Base-by-base conservation (phyloP, 2,113 vertebrate genomes). In the Urocitellus parryii region DNA sequence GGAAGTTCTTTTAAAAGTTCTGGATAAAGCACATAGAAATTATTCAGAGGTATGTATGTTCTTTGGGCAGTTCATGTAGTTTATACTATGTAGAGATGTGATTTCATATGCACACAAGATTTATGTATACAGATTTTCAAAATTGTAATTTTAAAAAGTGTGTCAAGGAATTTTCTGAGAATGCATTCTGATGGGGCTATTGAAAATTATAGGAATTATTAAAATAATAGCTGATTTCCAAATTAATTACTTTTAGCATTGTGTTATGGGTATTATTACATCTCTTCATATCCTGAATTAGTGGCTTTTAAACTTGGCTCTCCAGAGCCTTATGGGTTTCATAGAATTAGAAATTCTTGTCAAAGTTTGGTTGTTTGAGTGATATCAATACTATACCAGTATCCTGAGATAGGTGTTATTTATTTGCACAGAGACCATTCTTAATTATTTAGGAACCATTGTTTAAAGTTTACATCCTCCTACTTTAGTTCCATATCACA, bases 1-100 rank as follows among this genome's bases (percentile, higher is more conserved):
- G 24, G 99, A 99, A 37, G 99, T 99, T 63, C 98, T 99, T 34
- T 97, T 99, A 81, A 99, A 99, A 96, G 99, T 99, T 94, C 98
- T 99, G 98, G 99, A 99, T 97, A 99, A 99, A 98, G 98, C 99
- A 42, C 99, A 99, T 83, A 99, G 99, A 95, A 99, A 99, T 97
- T 99, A 99, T 90, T 99, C 99, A 39, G 99, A 99, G 99, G 99
- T 99, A 78, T 83, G 98, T 98, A 70, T 97, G 5, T 8, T 91
- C 56, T 18, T 94, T 96, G 32, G 22, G 2, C 68, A 14, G 10
- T 93, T 5, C 25, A 0, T 22, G 0, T 76, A 0, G 0, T 78
- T 97, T 93, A 63, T 39, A 8, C 58, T 81, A 8, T 78, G 61
- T 77, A 81, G 72, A 94, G 22, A 83, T 84, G 14, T 53, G 20